These are phyloP conservation scores for Blastobasis adustella DNA, from an alignment of 2,888 invertebrate genomes.

Conservation along the genomic window DNA sequence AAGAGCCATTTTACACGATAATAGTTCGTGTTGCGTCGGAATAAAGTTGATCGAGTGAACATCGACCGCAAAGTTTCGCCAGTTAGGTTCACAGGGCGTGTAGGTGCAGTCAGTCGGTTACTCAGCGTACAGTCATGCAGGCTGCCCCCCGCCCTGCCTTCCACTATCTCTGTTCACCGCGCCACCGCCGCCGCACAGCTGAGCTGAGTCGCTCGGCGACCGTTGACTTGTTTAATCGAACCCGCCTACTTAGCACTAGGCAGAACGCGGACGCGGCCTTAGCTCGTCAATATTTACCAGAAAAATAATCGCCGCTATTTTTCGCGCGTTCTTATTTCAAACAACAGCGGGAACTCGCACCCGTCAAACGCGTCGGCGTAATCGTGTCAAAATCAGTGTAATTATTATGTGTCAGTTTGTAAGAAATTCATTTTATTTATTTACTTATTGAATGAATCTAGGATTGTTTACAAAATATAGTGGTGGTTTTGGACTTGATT, in stretches of 20 bases:
- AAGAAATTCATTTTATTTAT: conserved; percentile 44
- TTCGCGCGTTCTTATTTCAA: conserved; percentile 22
- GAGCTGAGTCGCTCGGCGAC: conserved; percentile 58
- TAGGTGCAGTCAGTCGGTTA: conserved; percentile 58
- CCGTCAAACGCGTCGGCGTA: conserved; percentile 17
- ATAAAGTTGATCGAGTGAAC: conserved; percentile 3
- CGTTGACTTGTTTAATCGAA: conserved; percentile 59
- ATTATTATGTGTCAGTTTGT: conserved; percentile 30
- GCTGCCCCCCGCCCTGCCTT: conserved; percentile 20
- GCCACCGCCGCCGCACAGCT: conserved; percentile 4
- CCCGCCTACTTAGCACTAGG: conserved; percentile 14
- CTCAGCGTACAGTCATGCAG: conserved; percentile 61
- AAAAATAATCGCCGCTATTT: background rate
- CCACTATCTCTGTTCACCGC: conserved; percentile 17
- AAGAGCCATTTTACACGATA: background rate
- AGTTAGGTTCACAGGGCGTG: conserved; percentile 35
- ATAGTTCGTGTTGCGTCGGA: background rate
- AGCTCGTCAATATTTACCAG: background rate
- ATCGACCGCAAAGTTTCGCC: conserved; percentile 8
- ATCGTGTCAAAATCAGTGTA: conserved; percentile 56
- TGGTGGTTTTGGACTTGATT: too few relatives aligned
- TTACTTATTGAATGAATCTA: conserved; percentile 10
- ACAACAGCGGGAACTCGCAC: conserved; percentile 23
- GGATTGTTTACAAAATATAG: background rate
- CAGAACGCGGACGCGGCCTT: conserved; percentile 11